Conservation (phyloP, 2,797 vertebrate genomes). For the Chaenodraco wilsoni region DNA sequence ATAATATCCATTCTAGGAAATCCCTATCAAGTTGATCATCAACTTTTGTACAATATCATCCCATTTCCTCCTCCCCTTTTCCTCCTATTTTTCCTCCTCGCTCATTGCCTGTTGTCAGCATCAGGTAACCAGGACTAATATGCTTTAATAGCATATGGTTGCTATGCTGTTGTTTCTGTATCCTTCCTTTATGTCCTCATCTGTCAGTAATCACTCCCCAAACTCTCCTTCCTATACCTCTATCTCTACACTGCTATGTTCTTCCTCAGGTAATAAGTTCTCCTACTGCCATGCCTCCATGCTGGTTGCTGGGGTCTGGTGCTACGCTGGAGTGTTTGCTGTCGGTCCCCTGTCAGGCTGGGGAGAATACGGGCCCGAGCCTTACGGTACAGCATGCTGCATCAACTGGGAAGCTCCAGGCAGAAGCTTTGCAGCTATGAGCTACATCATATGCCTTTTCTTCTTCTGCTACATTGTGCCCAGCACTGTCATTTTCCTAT, state of each 20-base stretch:
- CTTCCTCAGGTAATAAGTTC: constrained; percentile 85
- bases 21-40: not conserved
- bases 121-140: constrained; percentile 33
- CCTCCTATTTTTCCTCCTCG: constrained; percentile 6
- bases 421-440: constrained; percentile 74
- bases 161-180: constrained; percentile 23
- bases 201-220: constrained; percentile 33
- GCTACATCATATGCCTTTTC: constrained; percentile 89
- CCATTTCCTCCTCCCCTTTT: constrained; percentile 7
- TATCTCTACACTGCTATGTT: constrained; percentile 9
- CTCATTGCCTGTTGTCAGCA: constrained; percentile 26
- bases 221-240: constrained; percentile 17
- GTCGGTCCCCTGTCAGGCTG: constrained; percentile 84
- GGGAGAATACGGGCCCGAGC: constrained; percentile 88
- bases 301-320: constrained; percentile 86
- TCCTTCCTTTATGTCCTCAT: constrained; percentile 29
- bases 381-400: constrained; percentile 91
- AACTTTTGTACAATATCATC: constrained; percentile 7
- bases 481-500: constrained; percentile 86
- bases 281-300: constrained; percentile 78
- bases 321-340: constrained; percentile 85
- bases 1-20: not conserved
- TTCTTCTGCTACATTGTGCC: constrained; percentile 90
- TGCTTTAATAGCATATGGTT: constrained; percentile 41
- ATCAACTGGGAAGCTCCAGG: constrained; percentile 85